Evolutionary conservation across 1,140 invertebrate species (phyloP).

Genomic region (Microplitis demolitor): DNA sequence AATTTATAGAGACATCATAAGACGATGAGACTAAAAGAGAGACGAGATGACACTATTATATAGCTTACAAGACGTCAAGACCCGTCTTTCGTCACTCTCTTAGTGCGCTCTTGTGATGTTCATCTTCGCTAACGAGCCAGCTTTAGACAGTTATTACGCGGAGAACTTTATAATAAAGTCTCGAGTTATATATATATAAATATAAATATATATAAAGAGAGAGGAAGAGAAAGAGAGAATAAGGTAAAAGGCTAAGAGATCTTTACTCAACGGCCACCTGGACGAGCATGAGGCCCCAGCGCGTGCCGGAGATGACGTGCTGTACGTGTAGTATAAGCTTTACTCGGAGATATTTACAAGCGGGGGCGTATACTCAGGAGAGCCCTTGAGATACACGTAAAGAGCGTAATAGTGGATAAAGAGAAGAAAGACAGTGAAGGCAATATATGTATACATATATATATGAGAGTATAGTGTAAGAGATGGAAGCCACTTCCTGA

Average conservation of each 20-base stretch:
- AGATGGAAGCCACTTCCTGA: constrained; percentile 23
- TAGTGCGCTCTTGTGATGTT: neutral
- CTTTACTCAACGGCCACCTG: constrained; percentile 12
- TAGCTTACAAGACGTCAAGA: too few species aligned
- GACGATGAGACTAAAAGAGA: too few species aligned
- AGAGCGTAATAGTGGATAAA: neutral
- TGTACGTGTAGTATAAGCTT: constrained; percentile 12
- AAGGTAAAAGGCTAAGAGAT: neutral
- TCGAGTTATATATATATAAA: neutral
- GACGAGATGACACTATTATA: too few species aligned
- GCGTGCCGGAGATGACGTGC: constrained; percentile 27
- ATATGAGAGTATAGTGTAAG: neutral
- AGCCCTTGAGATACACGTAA: constrained; percentile 22
- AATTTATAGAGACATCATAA: neutral
- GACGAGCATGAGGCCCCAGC: constrained; percentile 8
- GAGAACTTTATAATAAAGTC: too few species aligned
- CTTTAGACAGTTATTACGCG: too few species aligned
- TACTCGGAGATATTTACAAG: constrained; percentile 9
- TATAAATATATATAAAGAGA: neutral
- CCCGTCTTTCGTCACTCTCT: too few species aligned
- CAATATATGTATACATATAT: too few species aligned
- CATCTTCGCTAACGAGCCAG: neutral
- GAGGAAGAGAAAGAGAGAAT: neutral
- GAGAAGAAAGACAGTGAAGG: constrained; percentile 1
- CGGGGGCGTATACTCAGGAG: constrained; percentile 24